These are phyloP conservation scores for Megaustenia siamemsis DNA, from an alignment of 2,888 invertebrate species.

Conservation along the genomic window DNA sequence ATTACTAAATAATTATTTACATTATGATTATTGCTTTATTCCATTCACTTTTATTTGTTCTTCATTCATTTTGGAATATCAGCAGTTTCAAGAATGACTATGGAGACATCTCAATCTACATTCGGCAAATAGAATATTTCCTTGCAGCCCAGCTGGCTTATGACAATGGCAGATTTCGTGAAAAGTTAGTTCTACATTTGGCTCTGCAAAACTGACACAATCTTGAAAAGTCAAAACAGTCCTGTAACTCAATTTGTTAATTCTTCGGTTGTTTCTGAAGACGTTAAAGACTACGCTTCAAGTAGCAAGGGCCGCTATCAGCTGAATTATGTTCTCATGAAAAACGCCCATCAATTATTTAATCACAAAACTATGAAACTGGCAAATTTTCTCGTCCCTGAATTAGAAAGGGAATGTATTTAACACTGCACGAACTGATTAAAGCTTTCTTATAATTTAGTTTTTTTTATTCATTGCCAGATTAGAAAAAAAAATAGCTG, in stretches of 20 bases:
- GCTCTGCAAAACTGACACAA: slow-evolving; percentile 1
- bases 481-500: background rate
- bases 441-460: background rate
- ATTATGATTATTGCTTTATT: too few species aligned
- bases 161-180: background rate
- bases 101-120: background rate
- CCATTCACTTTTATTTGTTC: too few species aligned
- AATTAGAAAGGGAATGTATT: background rate
- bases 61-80: slow-evolving; percentile 11
- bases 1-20: too few species aligned
- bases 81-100: background rate
- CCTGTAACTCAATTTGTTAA: slow-evolving; percentile 5
- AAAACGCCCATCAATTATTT: slow-evolving; percentile 13
- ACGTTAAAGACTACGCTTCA: background rate
- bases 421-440: background rate
- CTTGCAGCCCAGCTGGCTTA: background rate
- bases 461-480: background rate
- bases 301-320: background rate
- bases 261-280: background rate
- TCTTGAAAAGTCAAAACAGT: background rate
- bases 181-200: background rate
- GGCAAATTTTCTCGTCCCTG: background rate
- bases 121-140: background rate
- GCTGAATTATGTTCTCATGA: slow-evolving; percentile 20
- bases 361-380: background rate